These are phyloP conservation scores for Bergia sp. DNA, from an alignment of 92 coral and sea anemone species.

Conservation along the genomic window DNA sequence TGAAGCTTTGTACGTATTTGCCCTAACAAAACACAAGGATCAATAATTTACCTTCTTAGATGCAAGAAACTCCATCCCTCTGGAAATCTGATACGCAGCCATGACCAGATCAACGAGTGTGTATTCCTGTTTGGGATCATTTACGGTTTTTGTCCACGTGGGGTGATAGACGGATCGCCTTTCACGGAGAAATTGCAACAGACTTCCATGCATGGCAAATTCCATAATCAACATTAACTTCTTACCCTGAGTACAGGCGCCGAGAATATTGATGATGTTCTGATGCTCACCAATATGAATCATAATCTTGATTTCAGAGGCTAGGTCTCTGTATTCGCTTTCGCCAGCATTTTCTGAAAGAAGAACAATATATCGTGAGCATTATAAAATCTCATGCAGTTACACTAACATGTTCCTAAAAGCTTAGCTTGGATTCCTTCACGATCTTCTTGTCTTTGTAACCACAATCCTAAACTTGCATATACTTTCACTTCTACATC, in stretches of 20 bases:
- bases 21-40: conserved; percentile 40
- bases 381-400: too few relatives aligned
- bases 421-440: too few relatives aligned
- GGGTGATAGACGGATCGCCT: conserved; percentile 79
- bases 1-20: conserved; percentile 40
- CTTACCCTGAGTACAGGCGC: conserved; percentile 77
- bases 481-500: too few relatives aligned
- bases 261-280: conserved; percentile 81
- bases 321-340: conserved; percentile 74
- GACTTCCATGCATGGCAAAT: conserved; percentile 79
- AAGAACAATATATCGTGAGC: background rate
- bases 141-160: conserved; percentile 72
- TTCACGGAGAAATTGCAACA: conserved; percentile 69
- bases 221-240: conserved; percentile 82
- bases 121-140: conserved; percentile 63
- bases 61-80: conserved; percentile 86
- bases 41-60: conserved; percentile 69
- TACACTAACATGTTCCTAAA: too few relatives aligned
- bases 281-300: conserved; percentile 87
- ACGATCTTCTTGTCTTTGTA: too few relatives aligned
- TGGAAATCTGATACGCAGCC: conserved; percentile 69
- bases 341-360: conserved; percentile 57
- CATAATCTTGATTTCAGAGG: conserved; percentile 83
- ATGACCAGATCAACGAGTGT: conserved; percentile 68
- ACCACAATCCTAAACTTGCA: too few relatives aligned